Percentiles rank a stretch among this genome's conserved stretches.
phyloP scores from a whole-genome alignment of 2,113 vertebrate genomes.

The Dasypus novemcinctus region DNA sequence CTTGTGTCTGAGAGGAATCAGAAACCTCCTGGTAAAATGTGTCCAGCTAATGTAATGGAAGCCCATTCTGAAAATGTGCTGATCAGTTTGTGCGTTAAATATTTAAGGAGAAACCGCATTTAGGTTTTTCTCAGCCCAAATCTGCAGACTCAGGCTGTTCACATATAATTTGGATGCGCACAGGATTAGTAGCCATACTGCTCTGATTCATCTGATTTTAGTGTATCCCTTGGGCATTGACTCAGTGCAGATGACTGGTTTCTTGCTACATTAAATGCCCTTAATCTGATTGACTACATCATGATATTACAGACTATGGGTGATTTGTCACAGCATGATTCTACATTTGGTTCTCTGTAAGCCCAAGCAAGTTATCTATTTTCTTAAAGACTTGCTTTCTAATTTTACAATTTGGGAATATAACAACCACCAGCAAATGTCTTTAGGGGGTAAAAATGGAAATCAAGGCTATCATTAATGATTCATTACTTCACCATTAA shows the following conservation, averaged over 20 bases:
- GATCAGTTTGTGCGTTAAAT: not conserved
- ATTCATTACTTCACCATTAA: not conserved
- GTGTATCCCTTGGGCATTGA: not conserved
- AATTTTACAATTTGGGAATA: not conserved
- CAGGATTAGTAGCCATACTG: conserved; percentile 36
- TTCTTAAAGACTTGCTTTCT: conserved; percentile 24
- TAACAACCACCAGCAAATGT: not conserved
- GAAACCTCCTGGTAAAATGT: not conserved
- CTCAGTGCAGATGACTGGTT: conserved; percentile 27
- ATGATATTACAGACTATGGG: not conserved
- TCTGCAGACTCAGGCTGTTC: conserved; percentile 30
- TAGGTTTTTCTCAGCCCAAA: conserved; percentile 26
- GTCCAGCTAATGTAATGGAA: not conserved
- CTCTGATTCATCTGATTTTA: conserved; percentile 50
- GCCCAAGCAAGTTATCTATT: conserved; percentile 19
- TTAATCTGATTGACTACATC: conserved; percentile 39
- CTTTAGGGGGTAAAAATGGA: not conserved
- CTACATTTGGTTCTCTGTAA: not conserved
- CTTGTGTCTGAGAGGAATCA: not conserved
- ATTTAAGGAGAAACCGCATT: not conserved
- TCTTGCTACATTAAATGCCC: conserved; percentile 40
- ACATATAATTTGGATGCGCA: conserved; percentile 33
- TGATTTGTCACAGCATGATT: conserved; percentile 29
- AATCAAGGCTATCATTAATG: not conserved
- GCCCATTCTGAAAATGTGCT: not conserved